Percentiles rank a stretch among this genome's conserved stretches.
These are phyloP conservation scores for Probaryconus sp. DNA, from an alignment of 1,140 invertebrate species.

Conservation along the genomic window DNA sequence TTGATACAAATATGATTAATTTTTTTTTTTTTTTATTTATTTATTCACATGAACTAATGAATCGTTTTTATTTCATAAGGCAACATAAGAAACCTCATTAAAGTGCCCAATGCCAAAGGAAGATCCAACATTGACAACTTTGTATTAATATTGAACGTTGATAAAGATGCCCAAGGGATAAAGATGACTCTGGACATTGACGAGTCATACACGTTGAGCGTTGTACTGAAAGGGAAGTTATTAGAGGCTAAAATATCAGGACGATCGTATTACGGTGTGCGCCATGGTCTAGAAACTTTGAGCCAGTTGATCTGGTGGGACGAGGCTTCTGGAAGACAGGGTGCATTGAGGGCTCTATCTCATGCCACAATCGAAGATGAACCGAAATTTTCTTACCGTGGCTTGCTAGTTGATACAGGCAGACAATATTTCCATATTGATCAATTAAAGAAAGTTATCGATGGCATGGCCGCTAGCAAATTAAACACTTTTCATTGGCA, in stretches of 20 bases:
- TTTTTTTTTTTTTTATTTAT: slow-evolving; percentile 6
- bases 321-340: slow-evolving; percentile 80
- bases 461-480: slow-evolving; percentile 90
- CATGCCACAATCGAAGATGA: slow-evolving; percentile 81
- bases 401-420: slow-evolving; percentile 86
- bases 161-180: slow-evolving; percentile 43
- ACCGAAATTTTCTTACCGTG: slow-evolving; percentile 84
- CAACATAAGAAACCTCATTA: slow-evolving; percentile 71
- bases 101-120: slow-evolving; percentile 67
- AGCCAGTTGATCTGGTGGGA: slow-evolving; percentile 88
- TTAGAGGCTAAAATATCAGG: slow-evolving; percentile 82
- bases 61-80: slow-evolving; percentile 55
- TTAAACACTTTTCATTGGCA: slow-evolving; percentile 94
- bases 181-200: slow-evolving; percentile 83
- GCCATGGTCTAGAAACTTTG: slow-evolving; percentile 88
- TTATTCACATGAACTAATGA: background rate
- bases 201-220: slow-evolving; percentile 84
- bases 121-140: slow-evolving; percentile 70
- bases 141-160: slow-evolving; percentile 69
- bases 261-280: slow-evolving; percentile 85
- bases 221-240: slow-evolving; percentile 78
- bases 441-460: slow-evolving; percentile 83
- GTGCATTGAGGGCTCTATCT: slow-evolving; percentile 79
- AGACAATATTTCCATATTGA: slow-evolving; percentile 85
- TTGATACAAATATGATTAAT: background rate